Conservation (phyloP, 2,888 invertebrate species). For the Megastigmus dorsalis region DNA sequence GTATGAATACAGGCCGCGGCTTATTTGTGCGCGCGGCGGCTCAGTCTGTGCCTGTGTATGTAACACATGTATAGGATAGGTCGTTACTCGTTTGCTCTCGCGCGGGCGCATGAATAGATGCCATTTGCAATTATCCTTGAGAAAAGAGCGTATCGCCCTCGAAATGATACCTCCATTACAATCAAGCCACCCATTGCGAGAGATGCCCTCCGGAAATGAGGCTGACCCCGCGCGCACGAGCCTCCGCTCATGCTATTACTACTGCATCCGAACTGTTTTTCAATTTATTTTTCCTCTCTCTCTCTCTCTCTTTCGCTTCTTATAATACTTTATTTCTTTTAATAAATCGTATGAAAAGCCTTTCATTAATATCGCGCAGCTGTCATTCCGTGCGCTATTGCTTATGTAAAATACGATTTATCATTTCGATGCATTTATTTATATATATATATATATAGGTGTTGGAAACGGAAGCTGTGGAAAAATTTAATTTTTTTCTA, state of each 20-base stretch:
- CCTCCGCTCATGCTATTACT: neutral
- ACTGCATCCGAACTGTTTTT: conserved; percentile 23
- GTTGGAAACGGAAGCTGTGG: conserved; percentile 14
- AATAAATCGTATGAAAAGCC: conserved; percentile 35
- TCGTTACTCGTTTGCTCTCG: conserved; percentile 16
- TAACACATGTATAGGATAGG: conserved; percentile 1
- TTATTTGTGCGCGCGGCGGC: conserved; percentile 66
- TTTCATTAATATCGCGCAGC: conserved; percentile 42
- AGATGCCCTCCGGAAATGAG: conserved; percentile 59
- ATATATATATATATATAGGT: too few relatives aligned
- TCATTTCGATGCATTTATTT: conserved; percentile 29
- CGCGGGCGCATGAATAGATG: conserved; percentile 65
- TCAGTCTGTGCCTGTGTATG: too few relatives aligned
- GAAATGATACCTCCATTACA: conserved; percentile 73
- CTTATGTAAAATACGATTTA: neutral
- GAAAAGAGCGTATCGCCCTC: conserved; percentile 65
- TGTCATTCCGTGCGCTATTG: conserved; percentile 13
- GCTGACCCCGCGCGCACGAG: conserved; percentile 7
- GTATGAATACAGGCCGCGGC: neutral
- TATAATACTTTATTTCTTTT: conserved; percentile 3
- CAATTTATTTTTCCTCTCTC: conserved; percentile 21
- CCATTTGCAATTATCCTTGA: conserved; percentile 71
- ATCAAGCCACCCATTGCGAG: conserved; percentile 72
- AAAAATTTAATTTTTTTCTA: neutral
- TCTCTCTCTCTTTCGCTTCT: neutral